Base-by-base conservation (phyloP, 1,140 invertebrate species). In the Lethrus apterus region DNA sequence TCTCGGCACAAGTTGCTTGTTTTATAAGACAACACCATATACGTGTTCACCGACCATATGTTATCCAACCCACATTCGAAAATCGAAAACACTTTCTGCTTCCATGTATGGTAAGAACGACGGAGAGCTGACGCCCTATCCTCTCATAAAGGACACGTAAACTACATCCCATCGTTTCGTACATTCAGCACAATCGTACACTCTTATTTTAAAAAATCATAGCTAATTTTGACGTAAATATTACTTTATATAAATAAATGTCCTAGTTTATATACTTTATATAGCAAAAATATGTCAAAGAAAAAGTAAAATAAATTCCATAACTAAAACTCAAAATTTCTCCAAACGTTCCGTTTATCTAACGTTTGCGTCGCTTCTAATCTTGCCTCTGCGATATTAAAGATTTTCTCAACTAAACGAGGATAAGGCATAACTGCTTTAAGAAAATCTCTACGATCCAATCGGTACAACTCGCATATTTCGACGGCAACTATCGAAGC, bases 401-500 rank as follows among this genome's bases (percentile, higher is more conserved):
- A 14, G 7, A 56, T 52, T 13, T 42, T 51, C 31, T 54, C 45
- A 7, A 41, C 36, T 3, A 48, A 44, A 26, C 42, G 29, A 2
- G 54, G 44, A 44, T 48, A 53, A 4, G 49, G 45, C 5, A 34
- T 24, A 15, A 56, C 48, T 10, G 51, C 52, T 8, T 34, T 18
- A 8, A 34, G 21, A 50, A 76, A 77, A 38, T 73, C 63, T 3
- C 44, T 53, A 17, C 68, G 63, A 10, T 67, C 55, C 2, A 79
- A 41, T 1, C 66, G 49, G 31, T 69, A 72, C 11, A 78, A 49
- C 54, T 77, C 73, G 20, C 74, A 72, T 15, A 68, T 73, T 56
- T 78, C 74, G 11, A 75, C 60, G 0, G 76, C 74, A 2, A 73
- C 46, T 0, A 77, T 65, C 14, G 63, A 75, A 0, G 70, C 70